Evolutionary conservation across 2,888 invertebrate species (phyloP).

Genomic region (Lamellibrachia columna): DNA sequence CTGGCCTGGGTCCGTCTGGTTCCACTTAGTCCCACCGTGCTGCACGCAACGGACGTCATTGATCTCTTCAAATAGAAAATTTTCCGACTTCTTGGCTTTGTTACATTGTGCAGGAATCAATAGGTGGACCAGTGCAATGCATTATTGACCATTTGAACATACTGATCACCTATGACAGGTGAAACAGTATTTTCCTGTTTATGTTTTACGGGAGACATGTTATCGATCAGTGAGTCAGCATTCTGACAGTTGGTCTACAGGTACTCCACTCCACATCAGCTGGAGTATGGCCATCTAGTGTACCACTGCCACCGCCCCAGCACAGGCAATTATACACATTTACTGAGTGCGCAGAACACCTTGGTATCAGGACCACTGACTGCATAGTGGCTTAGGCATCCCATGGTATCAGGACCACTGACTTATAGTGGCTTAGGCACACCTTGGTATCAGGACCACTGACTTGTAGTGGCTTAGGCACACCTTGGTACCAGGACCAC

Average conservation of each 20-base stretch:
- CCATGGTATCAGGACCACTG: no score
- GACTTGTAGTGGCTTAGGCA: no score
- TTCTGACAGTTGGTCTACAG: not conserved
- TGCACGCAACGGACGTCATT: not conserved
- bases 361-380: no score
- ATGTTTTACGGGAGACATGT: not conserved
- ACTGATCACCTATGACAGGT: not conserved
- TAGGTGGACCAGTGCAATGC: not conserved
- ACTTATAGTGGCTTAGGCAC: no score
- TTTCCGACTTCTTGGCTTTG: not conserved
- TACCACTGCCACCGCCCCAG: no score
- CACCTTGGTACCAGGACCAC: no score
- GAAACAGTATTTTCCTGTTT: conserved; percentile 9
- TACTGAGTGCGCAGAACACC: no score
- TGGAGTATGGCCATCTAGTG: not conserved
- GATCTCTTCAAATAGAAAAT: not conserved
- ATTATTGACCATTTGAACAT: not conserved
- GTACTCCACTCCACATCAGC: not conserved
- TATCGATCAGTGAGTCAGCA: conserved; percentile 12
- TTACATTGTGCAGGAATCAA: not conserved
- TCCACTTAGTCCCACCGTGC: not conserved
- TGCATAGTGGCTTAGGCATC: no score
- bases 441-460: no score
- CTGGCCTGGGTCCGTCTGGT: not conserved
- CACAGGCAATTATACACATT: no score